Conservation (phyloP, 1,140 invertebrate species). For the Atta texana region DNA sequence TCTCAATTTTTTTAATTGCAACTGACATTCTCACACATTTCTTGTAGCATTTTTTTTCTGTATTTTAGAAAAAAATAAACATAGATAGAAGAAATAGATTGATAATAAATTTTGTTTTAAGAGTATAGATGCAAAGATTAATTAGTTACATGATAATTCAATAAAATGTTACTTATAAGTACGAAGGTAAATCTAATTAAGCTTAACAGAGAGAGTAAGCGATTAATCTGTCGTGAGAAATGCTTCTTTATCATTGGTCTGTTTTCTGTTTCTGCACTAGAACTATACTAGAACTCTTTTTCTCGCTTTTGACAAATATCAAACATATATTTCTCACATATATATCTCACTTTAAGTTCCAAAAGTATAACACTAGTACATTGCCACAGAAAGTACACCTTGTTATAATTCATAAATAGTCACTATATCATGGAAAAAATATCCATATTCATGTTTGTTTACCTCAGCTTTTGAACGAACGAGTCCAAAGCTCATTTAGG, state of each 20-base stretch:
- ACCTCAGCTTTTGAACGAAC: background rate
- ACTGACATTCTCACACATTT: too few relatives aligned
- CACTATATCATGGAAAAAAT: background rate
- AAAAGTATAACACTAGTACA: too few relatives aligned
- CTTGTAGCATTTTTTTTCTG: too few relatives aligned
- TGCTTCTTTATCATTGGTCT: background rate
- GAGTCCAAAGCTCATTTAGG: background rate
- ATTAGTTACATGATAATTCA: background rate
- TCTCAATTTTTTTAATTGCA: background rate
- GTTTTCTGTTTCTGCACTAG: too few relatives aligned
- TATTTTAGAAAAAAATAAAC: too few relatives aligned
- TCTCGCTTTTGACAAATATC: too few relatives aligned
- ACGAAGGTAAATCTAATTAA: background rate
- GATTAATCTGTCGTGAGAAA: conserved; percentile 15
- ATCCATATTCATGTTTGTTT: background rate
- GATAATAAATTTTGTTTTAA: background rate
- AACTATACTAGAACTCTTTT: too few relatives aligned
- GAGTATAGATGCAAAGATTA: background rate
- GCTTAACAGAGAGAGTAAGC: too few relatives aligned
- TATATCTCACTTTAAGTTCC: too few relatives aligned
- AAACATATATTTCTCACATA: too few relatives aligned
- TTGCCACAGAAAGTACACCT: too few relatives aligned
- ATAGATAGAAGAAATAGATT: background rate
- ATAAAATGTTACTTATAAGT: background rate
- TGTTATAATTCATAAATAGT: background rate